phyloP scores from a whole-genome alignment of 2,113 vertebrate species.

The Tauraco erythrolophus region DNA sequence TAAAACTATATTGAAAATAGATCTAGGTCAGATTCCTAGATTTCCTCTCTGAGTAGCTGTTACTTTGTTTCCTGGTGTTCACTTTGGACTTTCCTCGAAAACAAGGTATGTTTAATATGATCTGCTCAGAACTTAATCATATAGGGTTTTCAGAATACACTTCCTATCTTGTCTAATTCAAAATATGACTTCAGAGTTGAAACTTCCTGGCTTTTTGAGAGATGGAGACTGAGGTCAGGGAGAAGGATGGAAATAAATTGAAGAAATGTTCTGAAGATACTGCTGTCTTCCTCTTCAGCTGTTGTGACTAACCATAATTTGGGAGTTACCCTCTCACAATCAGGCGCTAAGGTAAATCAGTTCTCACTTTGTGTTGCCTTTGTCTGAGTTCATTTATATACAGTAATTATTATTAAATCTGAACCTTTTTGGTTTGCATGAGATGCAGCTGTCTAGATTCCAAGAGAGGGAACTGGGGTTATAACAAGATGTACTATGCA shows the following conservation, averaged over 20 bases:
- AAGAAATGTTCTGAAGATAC: background rate
- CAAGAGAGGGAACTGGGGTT: background rate
- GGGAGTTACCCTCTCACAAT: background rate
- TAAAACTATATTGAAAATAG: background rate
- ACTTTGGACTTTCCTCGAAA: background rate
- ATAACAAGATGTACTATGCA: background rate
- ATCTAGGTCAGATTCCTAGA: background rate
- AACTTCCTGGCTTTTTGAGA: background rate
- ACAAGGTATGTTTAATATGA: background rate
- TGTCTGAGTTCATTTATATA: background rate
- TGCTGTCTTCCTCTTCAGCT: background rate
- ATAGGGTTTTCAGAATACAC: background rate
- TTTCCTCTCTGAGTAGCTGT: background rate
- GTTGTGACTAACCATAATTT: background rate
- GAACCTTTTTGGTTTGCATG: background rate
- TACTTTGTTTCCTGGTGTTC: background rate
- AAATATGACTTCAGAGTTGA: background rate
- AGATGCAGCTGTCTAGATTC: background rate
- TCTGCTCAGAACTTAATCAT: background rate
- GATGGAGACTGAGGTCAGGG: background rate
- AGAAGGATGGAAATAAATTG: background rate
- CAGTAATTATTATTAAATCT: background rate
- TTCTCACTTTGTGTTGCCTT: background rate
- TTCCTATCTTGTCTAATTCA: background rate
- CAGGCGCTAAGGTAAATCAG: background rate